Conservation (phyloP, 2,797 vertebrate species). For the Paedocypris micromegethes region DNA sequence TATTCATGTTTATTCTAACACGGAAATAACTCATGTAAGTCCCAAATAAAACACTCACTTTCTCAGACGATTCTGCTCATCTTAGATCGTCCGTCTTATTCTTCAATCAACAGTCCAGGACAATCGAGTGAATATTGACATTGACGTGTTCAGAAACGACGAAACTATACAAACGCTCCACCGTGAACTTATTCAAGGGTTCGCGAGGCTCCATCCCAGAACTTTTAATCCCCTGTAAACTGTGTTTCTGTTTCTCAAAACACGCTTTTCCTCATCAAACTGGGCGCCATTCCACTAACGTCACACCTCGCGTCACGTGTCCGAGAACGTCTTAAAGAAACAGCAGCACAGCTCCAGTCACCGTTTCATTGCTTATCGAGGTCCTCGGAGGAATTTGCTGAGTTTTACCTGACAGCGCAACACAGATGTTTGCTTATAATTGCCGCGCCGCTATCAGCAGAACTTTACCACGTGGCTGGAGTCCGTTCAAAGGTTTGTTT, state of each 20-base stretch:
- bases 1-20: too few relatives aligned
- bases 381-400: background rate
- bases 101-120: too few relatives aligned
- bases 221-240: background rate
- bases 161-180: too few relatives aligned
- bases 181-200: too few relatives aligned
- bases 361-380: slow-evolving; percentile 9
- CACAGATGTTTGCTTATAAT: background rate
- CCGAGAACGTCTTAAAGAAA: slow-evolving; percentile 21
- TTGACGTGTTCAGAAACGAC: too few relatives aligned
- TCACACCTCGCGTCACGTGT: background rate
- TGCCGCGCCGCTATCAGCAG: background rate
- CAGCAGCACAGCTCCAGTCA: background rate
- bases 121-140: too few relatives aligned
- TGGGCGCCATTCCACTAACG: background rate
- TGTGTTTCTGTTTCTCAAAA: background rate
- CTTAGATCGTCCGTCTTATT: too few relatives aligned
- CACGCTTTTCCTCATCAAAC: slow-evolving; percentile 5
- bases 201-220: background rate
- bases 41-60: too few relatives aligned
- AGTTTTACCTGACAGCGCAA: background rate
- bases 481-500: slow-evolving; percentile 48
- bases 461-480: background rate
- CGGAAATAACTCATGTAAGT: too few relatives aligned
- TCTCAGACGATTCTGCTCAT: too few relatives aligned